Evolutionary conservation across 1,140 invertebrate species (phyloP).

Genomic region (Lepidurus arcticus): DNA sequence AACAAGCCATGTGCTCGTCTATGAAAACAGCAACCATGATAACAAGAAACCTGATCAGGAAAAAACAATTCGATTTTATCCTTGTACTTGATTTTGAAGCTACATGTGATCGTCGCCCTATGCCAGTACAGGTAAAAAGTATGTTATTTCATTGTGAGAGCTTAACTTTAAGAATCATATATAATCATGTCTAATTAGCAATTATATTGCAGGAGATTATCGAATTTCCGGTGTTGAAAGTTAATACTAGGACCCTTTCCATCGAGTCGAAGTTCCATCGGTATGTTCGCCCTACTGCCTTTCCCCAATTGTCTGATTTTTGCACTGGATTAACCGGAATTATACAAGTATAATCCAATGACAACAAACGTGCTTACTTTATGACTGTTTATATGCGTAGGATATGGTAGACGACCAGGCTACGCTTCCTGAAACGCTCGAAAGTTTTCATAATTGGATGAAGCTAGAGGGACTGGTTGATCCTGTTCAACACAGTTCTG

Average conservation of each 20-base stretch:
- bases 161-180: too few relatives aligned
- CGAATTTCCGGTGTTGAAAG: conserved; percentile 58
- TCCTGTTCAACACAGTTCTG: conserved; percentile 38
- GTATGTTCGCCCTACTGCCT: conserved; percentile 53
- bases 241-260: conserved; percentile 51
- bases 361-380: not conserved
- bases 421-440: conserved; percentile 42
- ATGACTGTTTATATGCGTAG: conserved; percentile 38
- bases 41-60: not conserved
- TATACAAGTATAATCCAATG: conserved; percentile 43
- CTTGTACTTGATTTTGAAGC: conserved; percentile 59
- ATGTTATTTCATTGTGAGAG: conserved; percentile 26
- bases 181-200: conserved; percentile 11
- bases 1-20: not conserved
- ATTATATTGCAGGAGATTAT: conserved; percentile 56
- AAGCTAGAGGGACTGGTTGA: conserved; percentile 42
- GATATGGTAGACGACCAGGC: conserved; percentile 47
- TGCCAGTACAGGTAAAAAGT: conserved; percentile 45
- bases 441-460: conserved; percentile 49
- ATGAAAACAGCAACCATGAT: not conserved
- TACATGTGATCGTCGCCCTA: conserved; percentile 48
- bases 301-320: conserved; percentile 52
- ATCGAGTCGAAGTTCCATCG: conserved; percentile 54
- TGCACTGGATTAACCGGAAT: conserved; percentile 55
- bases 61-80: conserved; percentile 49